These are phyloP conservation scores for Etia nguti DNA, from an alignment of 2,113 vertebrate species.

Conservation along the genomic window DNA sequence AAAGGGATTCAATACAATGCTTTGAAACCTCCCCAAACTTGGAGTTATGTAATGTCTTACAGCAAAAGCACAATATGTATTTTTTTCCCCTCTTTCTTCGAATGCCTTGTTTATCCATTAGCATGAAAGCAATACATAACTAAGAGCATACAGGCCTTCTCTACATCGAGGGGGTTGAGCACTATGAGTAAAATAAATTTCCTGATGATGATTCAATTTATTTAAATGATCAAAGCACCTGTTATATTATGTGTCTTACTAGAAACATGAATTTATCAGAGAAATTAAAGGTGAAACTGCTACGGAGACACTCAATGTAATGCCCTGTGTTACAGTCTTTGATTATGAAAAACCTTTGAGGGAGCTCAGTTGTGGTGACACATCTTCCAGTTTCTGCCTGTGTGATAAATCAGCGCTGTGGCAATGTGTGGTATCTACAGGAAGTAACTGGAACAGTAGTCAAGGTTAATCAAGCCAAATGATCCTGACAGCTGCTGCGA, in stretches of 20 bases:
- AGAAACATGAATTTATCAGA: background rate
- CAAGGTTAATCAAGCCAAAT: slow-evolving; percentile 12
- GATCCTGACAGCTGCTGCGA: slow-evolving; percentile 17
- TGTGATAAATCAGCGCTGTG: slow-evolving; percentile 35
- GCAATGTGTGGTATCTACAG: slow-evolving; percentile 19
- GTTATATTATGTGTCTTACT: fast-evolving
- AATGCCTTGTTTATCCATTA: background rate
- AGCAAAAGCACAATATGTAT: background rate
- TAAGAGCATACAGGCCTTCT: background rate
- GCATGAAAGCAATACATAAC: background rate
- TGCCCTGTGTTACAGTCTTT: background rate
- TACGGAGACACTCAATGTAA: background rate
- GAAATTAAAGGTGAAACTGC: background rate
- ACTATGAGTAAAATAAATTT: background rate
- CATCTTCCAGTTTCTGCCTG: slow-evolving; percentile 22
- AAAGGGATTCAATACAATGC: background rate
- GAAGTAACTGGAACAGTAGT: slow-evolving; percentile 4
- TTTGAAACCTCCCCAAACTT: background rate
- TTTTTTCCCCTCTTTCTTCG: fast-evolving
- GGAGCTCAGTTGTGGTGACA: background rate
- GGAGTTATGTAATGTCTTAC: background rate
- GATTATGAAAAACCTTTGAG: slow-evolving; percentile 9
- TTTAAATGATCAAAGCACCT: background rate
- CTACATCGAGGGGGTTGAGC: background rate
- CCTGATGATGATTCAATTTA: background rate